Conservation (phyloP, 2,797 vertebrate genomes). For the Novumbra hubbsi region DNA sequence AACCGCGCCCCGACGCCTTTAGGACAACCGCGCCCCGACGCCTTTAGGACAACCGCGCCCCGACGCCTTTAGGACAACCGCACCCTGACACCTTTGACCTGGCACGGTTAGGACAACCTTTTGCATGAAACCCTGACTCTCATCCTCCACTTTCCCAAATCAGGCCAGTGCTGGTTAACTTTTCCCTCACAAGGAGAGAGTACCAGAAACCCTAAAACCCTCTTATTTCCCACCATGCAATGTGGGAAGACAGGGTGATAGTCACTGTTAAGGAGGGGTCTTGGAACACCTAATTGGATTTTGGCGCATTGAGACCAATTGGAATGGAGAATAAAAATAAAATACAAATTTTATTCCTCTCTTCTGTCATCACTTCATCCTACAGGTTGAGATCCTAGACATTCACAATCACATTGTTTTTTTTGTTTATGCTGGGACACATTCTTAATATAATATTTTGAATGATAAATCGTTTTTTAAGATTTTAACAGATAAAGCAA, state of each 20-base stretch:
- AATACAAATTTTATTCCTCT: slow-evolving; percentile 14
- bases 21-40: too few species aligned
- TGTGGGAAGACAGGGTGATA: not conserved
- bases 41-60: not conserved
- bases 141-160: not conserved
- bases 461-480: not conserved
- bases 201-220: not conserved
- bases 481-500: not conserved
- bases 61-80: too few species aligned
- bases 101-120: not conserved
- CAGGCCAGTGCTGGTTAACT: not conserved
- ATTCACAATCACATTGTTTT: slow-evolving; percentile 63
- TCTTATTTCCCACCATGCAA: not conserved
- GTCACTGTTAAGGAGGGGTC: not conserved
- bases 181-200: not conserved
- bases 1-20: not conserved
- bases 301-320: not conserved
- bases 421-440: slow-evolving; percentile 36
- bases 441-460: not conserved
- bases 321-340: not conserved
- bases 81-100: too few species aligned
- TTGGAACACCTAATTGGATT: not conserved
- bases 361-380: not conserved
- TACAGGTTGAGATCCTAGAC: slow-evolving; percentile 18
- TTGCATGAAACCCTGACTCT: not conserved